Percentiles rank a stretch among this genome's conserved stretches.
Evolutionary conservation across 2,797 vertebrate species (phyloP).

Genomic region (Enteromius trimaculatus): DNA sequence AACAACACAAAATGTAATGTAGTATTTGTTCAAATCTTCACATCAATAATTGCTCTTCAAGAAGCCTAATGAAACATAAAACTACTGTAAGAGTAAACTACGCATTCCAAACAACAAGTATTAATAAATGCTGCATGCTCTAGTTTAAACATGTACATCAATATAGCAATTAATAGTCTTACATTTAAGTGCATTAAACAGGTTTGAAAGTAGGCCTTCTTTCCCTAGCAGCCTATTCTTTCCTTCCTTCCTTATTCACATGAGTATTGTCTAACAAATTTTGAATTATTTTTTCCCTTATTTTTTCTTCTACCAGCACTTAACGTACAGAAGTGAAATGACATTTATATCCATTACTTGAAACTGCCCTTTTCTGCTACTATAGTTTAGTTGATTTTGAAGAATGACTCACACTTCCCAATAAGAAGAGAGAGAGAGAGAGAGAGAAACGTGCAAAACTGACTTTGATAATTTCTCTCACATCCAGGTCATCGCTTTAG

Average conservation of each 20-base stretch:
- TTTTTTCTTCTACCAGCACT: background rate
- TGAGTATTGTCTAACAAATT: background rate
- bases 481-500: constrained; percentile 26
- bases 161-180: background rate
- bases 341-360: constrained; percentile 26
- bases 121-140: background rate
- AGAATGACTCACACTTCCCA: constrained; percentile 33
- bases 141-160: background rate
- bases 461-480: constrained; percentile 2
- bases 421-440: background rate
- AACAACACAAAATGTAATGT: background rate
- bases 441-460: background rate
- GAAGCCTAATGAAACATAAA: background rate
- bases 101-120: background rate
- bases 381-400: background rate
- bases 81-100: background rate
- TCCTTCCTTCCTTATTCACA: background rate
- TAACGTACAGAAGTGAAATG: background rate
- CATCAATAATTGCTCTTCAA: background rate
- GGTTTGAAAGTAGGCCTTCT: background rate
- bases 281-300: background rate
- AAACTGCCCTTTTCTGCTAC: constrained; percentile 16
- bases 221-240: background rate
- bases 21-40: too few species aligned
- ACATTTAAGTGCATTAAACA: background rate